Evolutionary conservation across 2,113 vertebrate genomes (phyloP), one percentile per base, ranked within the genome.

Genomic region (Saimiri boliviensis): DNA sequence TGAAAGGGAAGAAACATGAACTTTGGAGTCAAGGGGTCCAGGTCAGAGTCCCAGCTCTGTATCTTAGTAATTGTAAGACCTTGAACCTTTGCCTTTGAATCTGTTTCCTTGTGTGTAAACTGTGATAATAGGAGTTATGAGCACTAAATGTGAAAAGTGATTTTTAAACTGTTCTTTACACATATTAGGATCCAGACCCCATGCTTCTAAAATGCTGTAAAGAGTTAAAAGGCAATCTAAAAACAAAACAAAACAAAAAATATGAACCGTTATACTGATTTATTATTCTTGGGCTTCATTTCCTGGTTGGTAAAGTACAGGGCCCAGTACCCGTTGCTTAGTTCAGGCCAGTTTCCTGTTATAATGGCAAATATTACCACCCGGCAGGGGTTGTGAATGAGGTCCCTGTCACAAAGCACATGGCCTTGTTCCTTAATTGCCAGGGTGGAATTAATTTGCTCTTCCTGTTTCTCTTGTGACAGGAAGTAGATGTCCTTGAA

Each of bases 391-490:
- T 97, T 96, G 94, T 95, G 98, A 97, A 97, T 97, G 54, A 96
- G 97, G 98, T 98, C 98, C 97, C 98, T 98, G 98, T 97, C 96
- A 98, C 98, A 98, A 98, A 98, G 98, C 98, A 98, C 40, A 45
- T 84, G 98, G 97, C 97, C 98, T 98, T 97, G 97, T 98, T 98
- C 97, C 93, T 98, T 99, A 99, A 99, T 99, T 98, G 98, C 98
- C 82, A 92, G 98, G 98, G 98, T 98, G 97, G 98, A 98, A 99
- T 99, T 99, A 98, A 99, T 98, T 98, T 98, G 98, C 97, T 98
- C 98, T 99, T 98, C 98, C 98, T 98, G 98, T 98, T 98, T 98
- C 96, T 97, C 97, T 98, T 98, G 94, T 97, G 97, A 98, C 97
- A 97, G 97, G 98, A 98, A 98, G 98, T 98, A 98, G 98, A 98